These are phyloP conservation scores for Piezodorus guildinii DNA, from an alignment of 1,140 invertebrate species.

Conservation along the genomic window DNA sequence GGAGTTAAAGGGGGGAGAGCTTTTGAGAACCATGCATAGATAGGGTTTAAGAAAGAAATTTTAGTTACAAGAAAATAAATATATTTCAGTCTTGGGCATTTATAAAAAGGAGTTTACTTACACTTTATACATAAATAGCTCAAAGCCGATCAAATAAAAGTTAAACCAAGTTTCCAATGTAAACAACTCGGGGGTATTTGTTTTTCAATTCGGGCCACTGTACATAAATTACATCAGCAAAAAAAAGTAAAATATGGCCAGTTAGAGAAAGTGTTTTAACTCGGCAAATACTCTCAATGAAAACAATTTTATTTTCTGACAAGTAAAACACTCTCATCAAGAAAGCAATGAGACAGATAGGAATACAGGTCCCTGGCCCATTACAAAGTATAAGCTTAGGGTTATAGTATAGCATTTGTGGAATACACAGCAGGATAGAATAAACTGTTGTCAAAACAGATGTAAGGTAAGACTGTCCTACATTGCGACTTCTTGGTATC, in stretches of 20 bases:
- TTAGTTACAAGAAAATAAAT: too few species aligned
- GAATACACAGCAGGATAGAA: slow-evolving; percentile 53
- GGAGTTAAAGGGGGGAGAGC: too few species aligned
- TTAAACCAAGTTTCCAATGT: slow-evolving; percentile 5
- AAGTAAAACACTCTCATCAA: slow-evolving; percentile 53
- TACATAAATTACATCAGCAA: slow-evolving; percentile 78
- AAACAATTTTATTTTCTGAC: slow-evolving; percentile 63
- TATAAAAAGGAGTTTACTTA: too few species aligned
- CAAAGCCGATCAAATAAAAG: neutral
- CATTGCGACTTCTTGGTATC: slow-evolving; percentile 74
- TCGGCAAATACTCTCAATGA: slow-evolving; percentile 88
- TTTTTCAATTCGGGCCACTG: slow-evolving; percentile 66
- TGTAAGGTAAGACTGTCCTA: slow-evolving; percentile 73
- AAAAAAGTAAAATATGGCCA: slow-evolving; percentile 71
- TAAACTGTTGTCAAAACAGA: slow-evolving; percentile 65
- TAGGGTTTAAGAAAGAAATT: too few species aligned
- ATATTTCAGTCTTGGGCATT: too few species aligned
- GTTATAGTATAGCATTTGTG: slow-evolving; percentile 52
- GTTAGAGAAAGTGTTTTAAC: slow-evolving; percentile 78
- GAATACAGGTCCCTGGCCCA: slow-evolving; percentile 91
- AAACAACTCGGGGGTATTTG: neutral
- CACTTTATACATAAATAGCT: too few species aligned
- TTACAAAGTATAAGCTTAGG: slow-evolving; percentile 80
- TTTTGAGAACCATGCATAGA: too few species aligned
- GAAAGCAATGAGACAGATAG: slow-evolving; percentile 62